A percentile compares a stretch with the other conserved stretches of the same genome.
Evolutionary conservation across 2,797 vertebrate genomes (phyloP).

Genomic region (Amazona ochrocephala): DNA sequence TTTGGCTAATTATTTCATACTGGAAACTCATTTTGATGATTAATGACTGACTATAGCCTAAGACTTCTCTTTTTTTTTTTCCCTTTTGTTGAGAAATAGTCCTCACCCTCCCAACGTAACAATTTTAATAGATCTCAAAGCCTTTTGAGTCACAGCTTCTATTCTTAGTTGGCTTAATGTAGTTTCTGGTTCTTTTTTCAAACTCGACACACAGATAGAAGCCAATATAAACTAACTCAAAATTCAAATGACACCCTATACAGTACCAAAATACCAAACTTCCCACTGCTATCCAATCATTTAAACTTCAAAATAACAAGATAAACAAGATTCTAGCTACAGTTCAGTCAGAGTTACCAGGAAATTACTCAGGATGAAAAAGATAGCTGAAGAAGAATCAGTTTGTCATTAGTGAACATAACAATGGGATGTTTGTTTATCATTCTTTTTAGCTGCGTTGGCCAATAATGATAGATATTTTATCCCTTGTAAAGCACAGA

Average conservation of each 20-base stretch:
- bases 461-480: neutral
- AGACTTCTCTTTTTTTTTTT: neutral
- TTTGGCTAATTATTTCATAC: slow-evolving; percentile 13
- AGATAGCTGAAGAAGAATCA: neutral
- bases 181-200: neutral
- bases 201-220: neutral
- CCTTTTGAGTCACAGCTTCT: slow-evolving; percentile 6
- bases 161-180: neutral
- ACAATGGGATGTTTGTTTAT: neutral
- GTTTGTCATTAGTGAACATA: neutral
- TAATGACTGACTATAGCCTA: neutral
- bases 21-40: slow-evolving; percentile 24
- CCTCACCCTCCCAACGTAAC: neutral
- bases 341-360: neutral
- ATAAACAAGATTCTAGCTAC: neutral
- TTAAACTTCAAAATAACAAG: neutral
- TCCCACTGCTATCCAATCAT: neutral
- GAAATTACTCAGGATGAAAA: neutral
- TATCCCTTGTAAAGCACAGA: neutral
- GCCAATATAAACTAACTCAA: neutral
- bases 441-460: neutral
- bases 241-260: neutral
- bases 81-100: neutral
- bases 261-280: neutral
- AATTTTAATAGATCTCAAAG: neutral